Base-by-base conservation (phyloP, 2,113 vertebrate species). In the Apus apus region DNA sequence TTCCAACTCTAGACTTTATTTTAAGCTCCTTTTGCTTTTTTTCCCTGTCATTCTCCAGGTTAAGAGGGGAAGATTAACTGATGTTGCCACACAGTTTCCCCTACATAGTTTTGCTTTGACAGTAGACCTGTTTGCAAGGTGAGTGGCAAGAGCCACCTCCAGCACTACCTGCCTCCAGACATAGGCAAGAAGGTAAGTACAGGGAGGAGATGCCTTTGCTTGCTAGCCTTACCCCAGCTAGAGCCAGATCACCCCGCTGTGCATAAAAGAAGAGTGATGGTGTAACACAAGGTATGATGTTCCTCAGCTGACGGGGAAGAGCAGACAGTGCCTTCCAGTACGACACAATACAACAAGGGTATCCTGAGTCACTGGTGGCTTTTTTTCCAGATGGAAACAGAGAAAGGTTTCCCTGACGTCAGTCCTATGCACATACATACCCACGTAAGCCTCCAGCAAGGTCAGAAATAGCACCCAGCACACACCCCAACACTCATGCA, bases 131-230 rank as follows among this genome's bases (percentile, higher is more conserved):
- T 46, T 51, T 19, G 27, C 51, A 43, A 43, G 34, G 16, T 4
- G 43, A 64, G 68, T 5, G 21, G n/a, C 58, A 61, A 61, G 20
- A 56, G 29, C 38, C 66, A 54, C 51, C 62, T 45, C 36, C 57
- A 64, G 65, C 2, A 0, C 11, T 9, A 45, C 13, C 25, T 2
- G 0, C 26, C 60, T 20, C 48, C 48, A 36, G 43, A 25, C 18
- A 34, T 4, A 32, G 43, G 17, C 43, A 48, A 68, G 56, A 40
- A 87, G 71, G 46, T 15, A 30, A 53, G 50, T 7, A 30, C 9
- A 8, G 7, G 32, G 43, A 23, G 72, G 11, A 83, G 32, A 46
- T 32, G 46, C 8, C 51, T 43, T 76, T 4, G 0, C 38, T 48
- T 19, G n/a, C 23, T 34, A 30, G 48, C 20, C 20, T 81, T 45